A percentile compares a stretch with the other conserved stretches of the same genome.
Conservation (phyloP, 2,888 invertebrate species). For the Julus scanicus region DNA sequence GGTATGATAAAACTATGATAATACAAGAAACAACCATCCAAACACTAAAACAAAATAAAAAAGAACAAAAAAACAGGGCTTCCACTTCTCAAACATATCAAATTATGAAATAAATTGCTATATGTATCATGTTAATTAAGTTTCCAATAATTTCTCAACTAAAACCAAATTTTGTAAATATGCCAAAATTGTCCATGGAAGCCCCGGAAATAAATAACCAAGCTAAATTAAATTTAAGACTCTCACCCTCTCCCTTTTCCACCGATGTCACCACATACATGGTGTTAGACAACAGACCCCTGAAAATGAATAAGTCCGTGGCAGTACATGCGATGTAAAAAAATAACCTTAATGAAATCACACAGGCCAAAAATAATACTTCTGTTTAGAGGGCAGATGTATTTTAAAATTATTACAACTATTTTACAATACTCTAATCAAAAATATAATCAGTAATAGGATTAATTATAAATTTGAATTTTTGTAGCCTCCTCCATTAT, state of each 20-base stretch:
- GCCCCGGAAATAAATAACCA: not conserved
- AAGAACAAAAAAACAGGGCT: not conserved
- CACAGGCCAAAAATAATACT: slow-evolving; percentile 1
- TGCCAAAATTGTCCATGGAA: not conserved
- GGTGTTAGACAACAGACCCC: slow-evolving; percentile 47
- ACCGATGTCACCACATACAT: slow-evolving; percentile 30
- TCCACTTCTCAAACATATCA: not conserved
- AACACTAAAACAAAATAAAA: not conserved
- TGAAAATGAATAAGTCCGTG: slow-evolving; percentile 49
- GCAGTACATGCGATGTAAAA: not conserved
- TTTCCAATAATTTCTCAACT: not conserved
- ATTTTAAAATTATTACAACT: not conserved
- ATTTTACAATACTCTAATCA: not conserved
- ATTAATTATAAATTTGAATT: too few species aligned
- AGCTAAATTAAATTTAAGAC: slow-evolving; percentile 16
- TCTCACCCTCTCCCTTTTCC: slow-evolving; percentile 53
- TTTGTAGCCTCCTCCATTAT: too few species aligned
- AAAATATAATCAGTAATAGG: too few species aligned
- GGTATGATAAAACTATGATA: not conserved
- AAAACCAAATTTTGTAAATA: not conserved
- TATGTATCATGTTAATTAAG: not conserved
- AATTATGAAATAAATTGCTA: not conserved
- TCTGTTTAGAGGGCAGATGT: not conserved
- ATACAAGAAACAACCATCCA: not conserved
- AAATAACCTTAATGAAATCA: slow-evolving; percentile 21